Evolutionary conservation across 2,797 vertebrate species (phyloP).

Genomic region (Tapirus indicus): DNA sequence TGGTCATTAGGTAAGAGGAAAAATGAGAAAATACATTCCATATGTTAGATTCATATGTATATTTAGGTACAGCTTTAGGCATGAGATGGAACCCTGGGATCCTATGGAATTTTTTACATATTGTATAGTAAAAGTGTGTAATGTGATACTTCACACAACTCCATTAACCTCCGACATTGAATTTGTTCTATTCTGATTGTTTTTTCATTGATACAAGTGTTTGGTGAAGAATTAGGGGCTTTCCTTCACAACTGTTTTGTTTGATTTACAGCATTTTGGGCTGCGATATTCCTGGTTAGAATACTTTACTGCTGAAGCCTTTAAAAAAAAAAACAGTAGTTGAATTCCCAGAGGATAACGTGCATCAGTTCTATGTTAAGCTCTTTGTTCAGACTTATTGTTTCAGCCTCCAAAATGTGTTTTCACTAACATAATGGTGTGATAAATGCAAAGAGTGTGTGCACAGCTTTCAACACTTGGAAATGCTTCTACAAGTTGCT

Average conservation of each 20-base stretch:
- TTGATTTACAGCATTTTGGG: conserved; percentile 70
- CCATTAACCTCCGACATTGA: conserved; percentile 59
- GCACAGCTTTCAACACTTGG: conserved; percentile 70
- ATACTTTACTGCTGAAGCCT: conserved; percentile 66
- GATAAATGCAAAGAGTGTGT: conserved; percentile 83
- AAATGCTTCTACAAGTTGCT: conserved; percentile 78
- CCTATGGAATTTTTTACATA: background rate
- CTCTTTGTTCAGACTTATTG: conserved; percentile 82
- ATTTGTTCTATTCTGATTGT: conserved; percentile 67
- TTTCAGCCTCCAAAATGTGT: conserved; percentile 84
- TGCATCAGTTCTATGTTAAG: conserved; percentile 83
- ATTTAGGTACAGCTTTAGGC: background rate
- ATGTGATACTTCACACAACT: conserved; percentile 52
- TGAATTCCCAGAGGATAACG: conserved; percentile 77
- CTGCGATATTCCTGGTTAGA: conserved; percentile 72
- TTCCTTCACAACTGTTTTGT: conserved; percentile 79
- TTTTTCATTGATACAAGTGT: conserved; percentile 73
- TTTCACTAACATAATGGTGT: conserved; percentile 84
- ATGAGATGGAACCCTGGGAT: conserved; percentile 37
- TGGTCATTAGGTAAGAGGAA: background rate
- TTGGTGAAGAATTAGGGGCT: conserved; percentile 69
- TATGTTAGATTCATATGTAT: background rate
- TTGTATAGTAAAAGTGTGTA: background rate
- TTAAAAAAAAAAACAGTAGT: conserved; percentile 60
- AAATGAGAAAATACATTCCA: conserved; percentile 43